Evolutionary conservation across 2,888 invertebrate species (phyloP).

Genomic region (Tribolium freemani): DNA sequence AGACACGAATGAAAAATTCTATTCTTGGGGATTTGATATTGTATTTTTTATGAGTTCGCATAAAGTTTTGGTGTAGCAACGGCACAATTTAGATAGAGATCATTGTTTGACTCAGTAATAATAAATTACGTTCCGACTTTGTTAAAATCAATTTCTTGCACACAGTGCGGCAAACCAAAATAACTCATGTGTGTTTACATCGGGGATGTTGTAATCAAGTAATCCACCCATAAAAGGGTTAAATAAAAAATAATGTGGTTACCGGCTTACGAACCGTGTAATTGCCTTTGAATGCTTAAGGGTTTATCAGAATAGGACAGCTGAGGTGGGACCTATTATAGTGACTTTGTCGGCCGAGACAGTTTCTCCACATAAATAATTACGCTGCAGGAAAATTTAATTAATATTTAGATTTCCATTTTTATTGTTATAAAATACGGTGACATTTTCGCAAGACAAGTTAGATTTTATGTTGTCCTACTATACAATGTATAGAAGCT

Average conservation of each 20-base stretch:
- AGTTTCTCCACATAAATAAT: not conserved
- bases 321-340: not conserved
- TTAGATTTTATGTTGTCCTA: not conserved
- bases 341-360: not conserved
- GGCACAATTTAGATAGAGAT: no score
- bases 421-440: no score
- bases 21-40: not conserved
- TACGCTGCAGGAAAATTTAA: not conserved
- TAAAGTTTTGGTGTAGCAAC: no score
- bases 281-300: conserved; percentile 17
- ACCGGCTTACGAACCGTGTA: conserved; percentile 8
- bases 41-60: no score
- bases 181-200: not conserved
- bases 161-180: not conserved
- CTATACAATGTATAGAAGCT: not conserved
- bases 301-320: not conserved
- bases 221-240: conserved; percentile 22
- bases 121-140: no score
- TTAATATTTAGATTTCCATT: no score
- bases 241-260: conserved; percentile 19
- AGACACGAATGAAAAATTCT: not conserved
- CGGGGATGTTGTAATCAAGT: not conserved
- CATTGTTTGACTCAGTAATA: no score
- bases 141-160: not conserved
- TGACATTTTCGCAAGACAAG: no score